Evolutionary conservation across 2,113 vertebrate genomes (phyloP).

Genomic region (Thunnus maccoyii): DNA sequence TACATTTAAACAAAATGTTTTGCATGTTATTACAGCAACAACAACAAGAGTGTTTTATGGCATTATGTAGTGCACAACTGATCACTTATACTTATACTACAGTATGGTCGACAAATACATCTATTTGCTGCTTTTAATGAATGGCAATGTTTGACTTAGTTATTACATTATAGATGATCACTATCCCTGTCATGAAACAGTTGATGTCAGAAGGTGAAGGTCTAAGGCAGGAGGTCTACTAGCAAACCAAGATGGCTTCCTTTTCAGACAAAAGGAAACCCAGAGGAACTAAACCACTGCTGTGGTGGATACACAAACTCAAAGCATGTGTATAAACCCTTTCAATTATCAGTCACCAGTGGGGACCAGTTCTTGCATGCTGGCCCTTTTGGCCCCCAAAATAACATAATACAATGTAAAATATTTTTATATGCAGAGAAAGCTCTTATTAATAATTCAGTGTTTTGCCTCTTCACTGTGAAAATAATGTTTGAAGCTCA

Average conservation of each 20-base stretch:
- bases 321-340: background rate
- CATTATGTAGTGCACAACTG: background rate
- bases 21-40: conserved; percentile 1
- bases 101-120: conserved; percentile 8
- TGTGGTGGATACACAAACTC: background rate
- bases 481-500: conserved; percentile 34
- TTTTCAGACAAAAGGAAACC: conserved; percentile 3
- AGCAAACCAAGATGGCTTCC: conserved; percentile 12
- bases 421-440: conserved; percentile 15
- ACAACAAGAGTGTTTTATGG: background rate
- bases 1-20: conserved; percentile 4
- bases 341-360: conserved; percentile 22
- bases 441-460: conserved; percentile 45
- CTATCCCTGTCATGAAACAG: conserved; percentile 6
- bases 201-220: conserved; percentile 35
- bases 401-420: conserved; percentile 20
- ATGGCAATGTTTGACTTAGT: background rate
- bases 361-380: background rate
- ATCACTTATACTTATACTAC: background rate
- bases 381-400: background rate
- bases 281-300: background rate
- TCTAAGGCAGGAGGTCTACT: background rate
- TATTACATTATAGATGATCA: background rate
- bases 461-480: conserved; percentile 27
- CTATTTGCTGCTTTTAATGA: conserved; percentile 3